phyloP scores from a whole-genome alignment of 2,888 invertebrate species.

The Philereme vetulata region DNA sequence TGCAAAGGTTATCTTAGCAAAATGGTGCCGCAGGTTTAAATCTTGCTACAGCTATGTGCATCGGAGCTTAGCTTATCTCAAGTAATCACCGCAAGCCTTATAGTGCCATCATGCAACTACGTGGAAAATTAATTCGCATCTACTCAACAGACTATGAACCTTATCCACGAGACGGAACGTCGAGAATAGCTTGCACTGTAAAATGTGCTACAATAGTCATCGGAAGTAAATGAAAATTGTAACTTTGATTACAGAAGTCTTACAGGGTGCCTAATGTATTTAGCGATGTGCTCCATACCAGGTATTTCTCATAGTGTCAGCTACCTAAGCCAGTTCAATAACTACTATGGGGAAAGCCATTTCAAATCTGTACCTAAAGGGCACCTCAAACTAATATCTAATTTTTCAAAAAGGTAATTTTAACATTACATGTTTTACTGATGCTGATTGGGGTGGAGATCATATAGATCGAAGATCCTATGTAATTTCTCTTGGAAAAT shows the following conservation, averaged over 20 bases:
- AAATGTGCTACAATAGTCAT: not conserved
- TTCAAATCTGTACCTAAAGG: conserved; percentile 40
- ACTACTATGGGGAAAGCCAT: conserved; percentile 23
- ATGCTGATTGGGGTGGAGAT: conserved; percentile 3
- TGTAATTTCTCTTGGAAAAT: not conserved
- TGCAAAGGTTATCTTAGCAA: too few relatives aligned
- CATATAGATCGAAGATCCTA: conserved; percentile 1
- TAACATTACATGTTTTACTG: conserved; percentile 1
- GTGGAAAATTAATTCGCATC: too few relatives aligned
- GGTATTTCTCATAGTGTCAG: conserved; percentile 38
- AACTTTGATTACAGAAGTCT: conserved; percentile 16
- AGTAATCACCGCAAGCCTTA: too few relatives aligned
- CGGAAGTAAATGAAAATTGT: not conserved
- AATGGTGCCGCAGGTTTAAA: too few relatives aligned
- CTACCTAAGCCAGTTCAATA: conserved; percentile 37
- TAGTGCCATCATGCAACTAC: too few relatives aligned
- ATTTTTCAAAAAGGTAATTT: conserved; percentile 4
- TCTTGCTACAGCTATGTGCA: too few relatives aligned
- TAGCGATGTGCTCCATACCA: conserved; percentile 35
- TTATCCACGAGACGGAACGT: not conserved
- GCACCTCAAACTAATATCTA: conserved; percentile 5
- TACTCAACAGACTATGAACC: not conserved
- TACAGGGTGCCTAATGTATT: conserved; percentile 35
- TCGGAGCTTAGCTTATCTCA: too few relatives aligned
- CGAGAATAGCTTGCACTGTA: not conserved